These are phyloP conservation scores for Hetaerina titia DNA, from an alignment of 2,888 invertebrate genomes.

Conservation along the genomic window DNA sequence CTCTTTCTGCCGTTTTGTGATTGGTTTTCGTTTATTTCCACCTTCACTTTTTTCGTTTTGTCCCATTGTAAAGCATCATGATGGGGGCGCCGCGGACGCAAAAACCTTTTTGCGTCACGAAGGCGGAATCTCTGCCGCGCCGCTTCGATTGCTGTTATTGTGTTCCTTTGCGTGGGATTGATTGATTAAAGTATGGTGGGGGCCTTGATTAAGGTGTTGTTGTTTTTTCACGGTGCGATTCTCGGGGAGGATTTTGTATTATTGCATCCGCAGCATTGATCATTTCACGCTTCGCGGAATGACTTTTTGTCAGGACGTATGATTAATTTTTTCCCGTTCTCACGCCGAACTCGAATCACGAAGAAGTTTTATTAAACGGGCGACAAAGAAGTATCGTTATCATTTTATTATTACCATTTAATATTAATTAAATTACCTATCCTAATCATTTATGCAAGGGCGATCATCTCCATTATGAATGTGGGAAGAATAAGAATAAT, in stretches of 20 bases:
- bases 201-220: background rate
- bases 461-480: too few species aligned
- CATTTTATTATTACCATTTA: too few species aligned
- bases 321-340: background rate
- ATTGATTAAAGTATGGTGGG: background rate
- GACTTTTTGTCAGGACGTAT: background rate
- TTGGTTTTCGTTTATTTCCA: slow-evolving; percentile 25
- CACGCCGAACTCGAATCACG: background rate
- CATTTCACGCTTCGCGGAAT: background rate
- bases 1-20: background rate
- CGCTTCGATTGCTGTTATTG: background rate
- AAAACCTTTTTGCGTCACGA: background rate
- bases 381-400: too few species aligned
- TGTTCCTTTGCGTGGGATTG: background rate
- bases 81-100: background rate
- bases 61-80: background rate
- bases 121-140: background rate
- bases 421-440: too few species aligned
- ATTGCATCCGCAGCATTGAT: background rate
- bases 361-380: background rate
- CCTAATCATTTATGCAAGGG: too few species aligned
- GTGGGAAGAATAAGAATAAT: too few species aligned
- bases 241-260: background rate
- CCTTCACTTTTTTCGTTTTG: background rate
- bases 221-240: background rate